Evolutionary conservation across 2,113 vertebrate species (phyloP).

Genomic region (Rousettus leschenaultii): DNA sequence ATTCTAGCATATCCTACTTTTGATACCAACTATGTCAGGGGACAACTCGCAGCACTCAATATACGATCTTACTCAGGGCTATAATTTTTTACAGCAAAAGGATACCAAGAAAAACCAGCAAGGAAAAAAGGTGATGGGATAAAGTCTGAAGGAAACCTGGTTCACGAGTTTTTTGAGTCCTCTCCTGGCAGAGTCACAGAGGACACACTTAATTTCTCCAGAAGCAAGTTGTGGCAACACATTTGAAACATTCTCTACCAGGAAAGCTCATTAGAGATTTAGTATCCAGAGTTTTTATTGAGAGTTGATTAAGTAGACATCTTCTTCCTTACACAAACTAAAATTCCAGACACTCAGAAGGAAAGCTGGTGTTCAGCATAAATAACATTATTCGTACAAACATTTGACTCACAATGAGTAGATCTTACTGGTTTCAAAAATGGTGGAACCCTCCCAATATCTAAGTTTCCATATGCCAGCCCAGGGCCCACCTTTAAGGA

Average conservation of each 20-base stretch:
- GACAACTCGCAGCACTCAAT: not conserved
- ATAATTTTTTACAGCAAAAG: not conserved
- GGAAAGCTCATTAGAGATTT: not conserved
- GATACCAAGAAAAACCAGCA: not conserved
- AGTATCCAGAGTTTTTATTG: not conserved
- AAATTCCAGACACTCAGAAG: not conserved
- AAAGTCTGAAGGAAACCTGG: not conserved
- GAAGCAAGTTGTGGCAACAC: not conserved
- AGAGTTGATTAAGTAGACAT: not conserved
- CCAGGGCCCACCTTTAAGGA: not conserved
- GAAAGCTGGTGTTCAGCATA: not conserved
- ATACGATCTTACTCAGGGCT: not conserved
- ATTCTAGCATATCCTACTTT: not conserved
- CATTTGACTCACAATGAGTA: not conserved
- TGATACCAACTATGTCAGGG: not conserved
- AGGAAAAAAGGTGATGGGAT: not conserved
- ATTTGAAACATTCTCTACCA: not conserved
- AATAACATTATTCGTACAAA: not conserved
- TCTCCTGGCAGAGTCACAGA: not conserved
- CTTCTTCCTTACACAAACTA: not conserved
- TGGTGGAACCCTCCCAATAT: not conserved
- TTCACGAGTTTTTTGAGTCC: rapidly evolving
- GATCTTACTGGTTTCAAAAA: not conserved
- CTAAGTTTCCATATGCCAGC: not conserved
- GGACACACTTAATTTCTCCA: not conserved